These are phyloP conservation scores for Plagodis dolabraria DNA, from an alignment of 2,888 invertebrate species.

Conservation along the genomic window DNA sequence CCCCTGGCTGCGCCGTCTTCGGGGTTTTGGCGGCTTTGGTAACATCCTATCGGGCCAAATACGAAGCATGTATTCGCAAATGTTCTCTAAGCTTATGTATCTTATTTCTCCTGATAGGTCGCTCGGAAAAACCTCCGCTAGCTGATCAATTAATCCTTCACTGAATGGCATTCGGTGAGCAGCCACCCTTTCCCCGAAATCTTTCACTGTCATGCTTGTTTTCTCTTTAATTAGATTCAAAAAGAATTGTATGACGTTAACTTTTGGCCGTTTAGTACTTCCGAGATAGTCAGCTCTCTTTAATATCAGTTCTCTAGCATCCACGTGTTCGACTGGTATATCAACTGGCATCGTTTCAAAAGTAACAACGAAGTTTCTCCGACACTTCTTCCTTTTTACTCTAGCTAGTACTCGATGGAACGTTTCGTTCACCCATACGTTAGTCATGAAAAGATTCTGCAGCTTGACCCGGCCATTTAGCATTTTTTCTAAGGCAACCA, in stretches of 20 bases:
- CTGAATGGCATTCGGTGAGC: slow-evolving; percentile 38
- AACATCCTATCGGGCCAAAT: slow-evolving; percentile 59
- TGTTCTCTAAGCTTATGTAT: slow-evolving; percentile 41
- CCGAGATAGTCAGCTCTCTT: slow-evolving; percentile 50
- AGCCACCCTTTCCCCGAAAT: slow-evolving; percentile 27
- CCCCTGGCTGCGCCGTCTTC: too few species aligned
- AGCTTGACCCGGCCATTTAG: slow-evolving; percentile 46
- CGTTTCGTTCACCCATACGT: slow-evolving; percentile 46
- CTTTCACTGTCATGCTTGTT: slow-evolving; percentile 33
- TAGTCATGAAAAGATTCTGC: slow-evolving; percentile 46
- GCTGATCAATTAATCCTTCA: slow-evolving; percentile 47
- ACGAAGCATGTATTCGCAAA: slow-evolving; percentile 54
- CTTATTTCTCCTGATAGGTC: slow-evolving; percentile 38
- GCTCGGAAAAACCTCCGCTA: slow-evolving; percentile 42
- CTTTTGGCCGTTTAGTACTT: slow-evolving; percentile 5
- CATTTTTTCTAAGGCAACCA: slow-evolving; percentile 44
- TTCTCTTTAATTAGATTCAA: slow-evolving; percentile 36
- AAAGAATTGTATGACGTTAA: slow-evolving; percentile 47
- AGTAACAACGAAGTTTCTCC: slow-evolving; percentile 44
- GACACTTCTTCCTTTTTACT: slow-evolving; percentile 46
- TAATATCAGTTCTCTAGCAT: slow-evolving; percentile 48
- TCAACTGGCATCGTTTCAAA: slow-evolving; percentile 46
- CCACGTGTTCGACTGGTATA: slow-evolving; percentile 44
- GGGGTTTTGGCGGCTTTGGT: too few species aligned
- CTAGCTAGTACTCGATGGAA: slow-evolving; percentile 44